Evolutionary conservation across 1,140 invertebrate genomes (phyloP).

Genomic region (Hydropsyche tenuis): DNA sequence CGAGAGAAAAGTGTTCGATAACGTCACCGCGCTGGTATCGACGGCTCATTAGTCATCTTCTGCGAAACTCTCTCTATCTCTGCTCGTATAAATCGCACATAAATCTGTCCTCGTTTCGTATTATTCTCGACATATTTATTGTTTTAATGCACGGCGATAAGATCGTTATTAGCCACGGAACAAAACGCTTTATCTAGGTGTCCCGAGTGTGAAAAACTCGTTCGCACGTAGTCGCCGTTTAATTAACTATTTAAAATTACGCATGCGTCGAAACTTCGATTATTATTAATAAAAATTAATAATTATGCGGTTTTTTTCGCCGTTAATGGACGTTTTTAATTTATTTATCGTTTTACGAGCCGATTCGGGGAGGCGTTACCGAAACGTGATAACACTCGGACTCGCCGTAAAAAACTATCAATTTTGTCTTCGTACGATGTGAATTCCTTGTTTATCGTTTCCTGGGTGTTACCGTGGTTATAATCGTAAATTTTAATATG

Average conservation of each 20-base stretch:
- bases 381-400: background rate
- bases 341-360: background rate
- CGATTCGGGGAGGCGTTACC: background rate
- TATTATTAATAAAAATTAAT: constrained; percentile 14
- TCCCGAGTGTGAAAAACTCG: constrained; percentile 15
- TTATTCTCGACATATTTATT: no score
- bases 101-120: no score
- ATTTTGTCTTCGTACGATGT: constrained; percentile 10
- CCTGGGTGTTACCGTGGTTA: constrained; percentile 9
- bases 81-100: no score
- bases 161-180: background rate
- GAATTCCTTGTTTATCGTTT: constrained; percentile 16
- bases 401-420: background rate
- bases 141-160: no score
- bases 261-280: background rate
- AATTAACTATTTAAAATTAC: constrained; percentile 15
- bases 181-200: constrained; percentile 16
- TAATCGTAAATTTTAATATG: background rate
- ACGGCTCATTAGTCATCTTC: no score
- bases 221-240: background rate
- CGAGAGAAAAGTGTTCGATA: no score
- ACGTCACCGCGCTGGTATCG: no score
- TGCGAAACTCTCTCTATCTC: no score
- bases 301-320: background rate
- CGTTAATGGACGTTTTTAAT: background rate